Base-by-base conservation (phyloP, 2,888 invertebrate genomes). In the Pyrrhosoma nymphula region DNA sequence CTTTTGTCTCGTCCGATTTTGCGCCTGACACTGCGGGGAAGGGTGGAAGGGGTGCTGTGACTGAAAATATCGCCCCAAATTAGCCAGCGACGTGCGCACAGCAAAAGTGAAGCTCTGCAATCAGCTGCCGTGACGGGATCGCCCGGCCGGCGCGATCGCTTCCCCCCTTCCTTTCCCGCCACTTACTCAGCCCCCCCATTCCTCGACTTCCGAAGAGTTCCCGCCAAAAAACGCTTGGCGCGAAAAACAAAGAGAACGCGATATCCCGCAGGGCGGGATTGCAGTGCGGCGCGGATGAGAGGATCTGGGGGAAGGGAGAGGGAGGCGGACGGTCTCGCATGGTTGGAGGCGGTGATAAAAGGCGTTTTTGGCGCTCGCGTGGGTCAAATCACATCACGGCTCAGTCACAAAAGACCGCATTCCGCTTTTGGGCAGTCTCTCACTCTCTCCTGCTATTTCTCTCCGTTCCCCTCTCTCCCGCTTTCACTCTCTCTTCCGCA, bases 351-450 rank as follows among this genome's bases (percentile, higher is more conserved):
- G 82, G 82, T 35, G 82, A 82, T 82, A 82, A 82, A 60, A 82
- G 35, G 82, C 82, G 82, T 35, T 82, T 69, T 82, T 82, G 82
- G 82, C 82, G 35, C 82, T 35, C 35, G 82, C n/a, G 82, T 26
- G 82, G 82, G 82, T 82, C 82, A 82, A 82, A 82, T 82, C 82
- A 82, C 82, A 82, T 82, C 82, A 35, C 82, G 82, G 35, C 35
- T 18, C 82, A 35, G 82, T 82, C 82, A 82, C 82, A 82, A 82
- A 82, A 82, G 82, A 82, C 82, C 82, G 35, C 82, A 82, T 82
- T 82, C 82, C 82, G 82, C 82, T 35, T 69, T 82, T 18, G 82
- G 35, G 82, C n/a, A 47, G 12, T 82, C 30, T 3, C 30, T 10
- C 82, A 8, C 35, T 1, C 69, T 69, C 26, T 16, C 16, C 16